Evolutionary conservation across 2,113 vertebrate genomes (phyloP).

Genomic region (Passer montanus): DNA sequence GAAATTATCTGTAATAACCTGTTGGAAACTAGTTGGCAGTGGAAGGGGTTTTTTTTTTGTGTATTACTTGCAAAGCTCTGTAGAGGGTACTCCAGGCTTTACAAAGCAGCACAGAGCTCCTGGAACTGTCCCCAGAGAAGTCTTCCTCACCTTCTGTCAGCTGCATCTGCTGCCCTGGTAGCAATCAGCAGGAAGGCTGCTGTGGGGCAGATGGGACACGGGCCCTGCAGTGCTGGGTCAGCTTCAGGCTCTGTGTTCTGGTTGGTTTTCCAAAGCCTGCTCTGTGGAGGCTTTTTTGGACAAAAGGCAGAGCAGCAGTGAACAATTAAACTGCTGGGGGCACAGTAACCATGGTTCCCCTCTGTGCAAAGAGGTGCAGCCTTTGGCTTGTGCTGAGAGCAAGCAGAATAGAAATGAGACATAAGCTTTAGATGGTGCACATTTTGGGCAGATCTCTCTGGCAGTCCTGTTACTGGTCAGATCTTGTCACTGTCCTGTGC

Average conservation of each 20-base stretch:
- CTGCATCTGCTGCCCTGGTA: neutral
- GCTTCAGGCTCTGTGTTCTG: neutral
- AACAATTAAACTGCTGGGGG: neutral
- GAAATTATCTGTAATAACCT: neutral
- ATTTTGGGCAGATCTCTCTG: neutral
- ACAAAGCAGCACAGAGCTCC: neutral
- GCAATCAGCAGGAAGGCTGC: neutral
- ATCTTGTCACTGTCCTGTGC: neutral
- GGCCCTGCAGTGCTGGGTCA: neutral
- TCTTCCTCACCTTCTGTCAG: neutral
- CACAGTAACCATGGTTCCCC: neutral
- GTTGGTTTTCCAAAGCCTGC: neutral
- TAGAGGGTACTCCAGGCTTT: constrained; percentile 66
- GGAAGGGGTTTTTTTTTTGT: neutral
- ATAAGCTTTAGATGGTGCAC: neutral
- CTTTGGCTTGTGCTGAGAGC: neutral
- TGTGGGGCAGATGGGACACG: neutral
- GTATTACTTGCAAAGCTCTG: constrained; percentile 47
- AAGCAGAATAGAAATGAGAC: neutral
- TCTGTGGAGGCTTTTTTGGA: neutral
- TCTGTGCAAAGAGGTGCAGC: neutral
- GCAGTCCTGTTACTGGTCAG: neutral
- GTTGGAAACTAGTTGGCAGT: neutral
- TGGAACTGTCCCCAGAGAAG: neutral
- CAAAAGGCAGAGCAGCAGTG: neutral